Percentiles rank a stretch among this genome's conserved stretches.
phyloP scores from a whole-genome alignment of 2,113 vertebrate species.

The Pygathrix nemaeus region DNA sequence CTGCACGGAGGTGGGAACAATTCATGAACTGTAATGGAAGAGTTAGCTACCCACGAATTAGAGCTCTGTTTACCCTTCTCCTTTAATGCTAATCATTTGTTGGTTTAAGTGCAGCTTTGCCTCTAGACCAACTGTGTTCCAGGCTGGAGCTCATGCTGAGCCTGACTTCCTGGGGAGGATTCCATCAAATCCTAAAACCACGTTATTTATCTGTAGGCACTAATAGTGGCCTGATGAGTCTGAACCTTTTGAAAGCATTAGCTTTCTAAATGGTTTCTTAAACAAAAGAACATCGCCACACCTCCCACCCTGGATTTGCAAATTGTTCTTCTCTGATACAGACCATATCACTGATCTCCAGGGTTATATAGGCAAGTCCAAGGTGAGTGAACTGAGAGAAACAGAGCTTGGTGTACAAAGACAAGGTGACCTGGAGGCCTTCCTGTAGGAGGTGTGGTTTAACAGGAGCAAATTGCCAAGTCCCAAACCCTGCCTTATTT shows the following conservation, averaged over 20 bases:
- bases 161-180: neutral
- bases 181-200: neutral
- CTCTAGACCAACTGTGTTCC: neutral
- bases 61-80: neutral
- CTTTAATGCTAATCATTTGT: neutral
- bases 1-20: too few species aligned
- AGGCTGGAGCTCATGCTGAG: neutral
- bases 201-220: neutral
- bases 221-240: neutral
- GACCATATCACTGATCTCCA: neutral
- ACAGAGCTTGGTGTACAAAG: neutral
- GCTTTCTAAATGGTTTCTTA: neutral
- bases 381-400: neutral
- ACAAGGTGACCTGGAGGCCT: neutral
- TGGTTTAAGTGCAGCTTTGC: neutral
- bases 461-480: neutral
- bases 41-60: neutral
- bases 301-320: neutral
- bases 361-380: neutral
- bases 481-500: neutral
- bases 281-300: neutral
- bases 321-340: neutral
- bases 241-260: neutral
- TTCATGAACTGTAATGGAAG: neutral
- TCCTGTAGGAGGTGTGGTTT: slow-evolving; percentile 2